Conservation (phyloP, 2,113 vertebrate genomes). For the Psophia crepitans region DNA sequence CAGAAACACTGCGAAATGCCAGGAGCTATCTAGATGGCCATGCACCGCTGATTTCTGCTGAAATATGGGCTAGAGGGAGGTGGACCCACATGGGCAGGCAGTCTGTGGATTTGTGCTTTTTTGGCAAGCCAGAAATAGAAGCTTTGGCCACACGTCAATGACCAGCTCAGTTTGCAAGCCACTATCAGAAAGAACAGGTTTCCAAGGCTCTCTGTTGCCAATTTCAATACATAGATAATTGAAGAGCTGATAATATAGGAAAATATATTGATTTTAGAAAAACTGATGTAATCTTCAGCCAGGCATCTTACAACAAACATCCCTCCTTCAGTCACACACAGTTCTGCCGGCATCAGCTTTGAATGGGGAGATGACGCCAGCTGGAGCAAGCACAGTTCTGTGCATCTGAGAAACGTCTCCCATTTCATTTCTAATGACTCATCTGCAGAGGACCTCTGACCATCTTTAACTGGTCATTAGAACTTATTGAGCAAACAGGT, state of each 20-base stretch:
- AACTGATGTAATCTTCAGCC: neutral
- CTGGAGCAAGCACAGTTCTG: neutral
- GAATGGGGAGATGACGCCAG: neutral
- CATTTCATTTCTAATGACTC: neutral
- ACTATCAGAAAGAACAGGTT: neutral
- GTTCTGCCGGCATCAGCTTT: neutral
- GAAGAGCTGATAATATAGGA: neutral
- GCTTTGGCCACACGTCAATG: neutral
- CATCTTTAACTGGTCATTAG: neutral
- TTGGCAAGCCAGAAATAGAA: neutral
- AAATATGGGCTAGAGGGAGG: neutral
- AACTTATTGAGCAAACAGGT: neutral
- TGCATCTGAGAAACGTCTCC: neutral
- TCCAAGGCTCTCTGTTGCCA: neutral
- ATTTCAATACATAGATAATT: neutral
- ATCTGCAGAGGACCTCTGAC: neutral
- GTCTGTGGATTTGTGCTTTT: neutral
- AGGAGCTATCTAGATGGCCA: neutral
- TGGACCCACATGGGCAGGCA: neutral
- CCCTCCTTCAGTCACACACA: neutral
- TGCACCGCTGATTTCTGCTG: neutral
- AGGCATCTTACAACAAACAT: neutral
- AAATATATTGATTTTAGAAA: neutral
- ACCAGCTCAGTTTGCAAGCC: neutral
- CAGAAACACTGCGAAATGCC: neutral